Evolutionary conservation across 1,140 invertebrate genomes (phyloP), one percentile per base, ranked within the genome.

Genomic region (Pachyrhynchus sulphureomaculatus): DNA sequence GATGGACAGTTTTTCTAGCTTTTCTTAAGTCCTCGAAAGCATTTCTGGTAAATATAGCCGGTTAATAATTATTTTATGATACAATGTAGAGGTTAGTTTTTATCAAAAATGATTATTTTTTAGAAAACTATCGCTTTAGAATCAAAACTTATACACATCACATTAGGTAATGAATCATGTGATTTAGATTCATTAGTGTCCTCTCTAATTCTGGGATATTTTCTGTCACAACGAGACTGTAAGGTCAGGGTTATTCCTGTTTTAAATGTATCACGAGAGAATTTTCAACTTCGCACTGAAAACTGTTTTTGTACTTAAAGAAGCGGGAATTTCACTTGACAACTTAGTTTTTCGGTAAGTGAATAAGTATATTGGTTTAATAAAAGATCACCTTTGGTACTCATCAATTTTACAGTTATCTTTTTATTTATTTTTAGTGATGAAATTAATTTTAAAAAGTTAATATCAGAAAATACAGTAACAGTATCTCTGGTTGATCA

Each of bases 401-500:
- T 9, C 42, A 5, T 20, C 33, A 54, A 41, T 42, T 53, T 13
- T 44, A 13, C 13, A 6, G 6, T 0, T 57, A 17, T 9, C 33
- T 48, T 18, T 15, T 3, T 37, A 3, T 37, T 4, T 37, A 13
- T 48, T 57, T 58, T 6, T 61, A 74, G 69, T 33, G 59, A 70
- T 62, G 24, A 70, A 32, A 33, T 69, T 8, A 32, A 68, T 36
- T 52, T 68, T 4, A 47, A 56, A 4, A 34, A 42, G 21, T 20
- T 71, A 10, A 13, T 72, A 10, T 53, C 67, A 9, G 56, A 71
- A 6, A 76, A 77, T 4, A 77, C 77, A 36, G 70, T 92, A 15
- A 75, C 69, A 20, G 67, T 79, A 1, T 82, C 85, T 17, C 70
- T 93, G 10, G 89, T 92, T 4, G 90, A 93, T 75, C 89, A 92